Base-by-base conservation (phyloP, 2,888 invertebrate genomes). In the Dendrolimus pini region DNA sequence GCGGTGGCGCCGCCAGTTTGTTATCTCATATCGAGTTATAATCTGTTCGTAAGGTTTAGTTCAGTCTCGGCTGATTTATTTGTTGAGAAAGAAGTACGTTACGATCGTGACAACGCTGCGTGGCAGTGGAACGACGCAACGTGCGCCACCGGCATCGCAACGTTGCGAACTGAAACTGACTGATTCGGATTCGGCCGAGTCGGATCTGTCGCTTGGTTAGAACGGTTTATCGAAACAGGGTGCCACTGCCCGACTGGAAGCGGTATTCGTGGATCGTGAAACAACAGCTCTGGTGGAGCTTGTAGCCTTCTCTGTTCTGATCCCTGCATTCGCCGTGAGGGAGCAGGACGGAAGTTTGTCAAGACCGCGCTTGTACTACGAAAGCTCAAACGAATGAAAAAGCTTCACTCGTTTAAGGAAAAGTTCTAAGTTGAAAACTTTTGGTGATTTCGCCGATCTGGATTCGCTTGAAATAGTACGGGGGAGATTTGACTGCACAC, bases 401-500 rank as follows among this genome's bases (percentile, higher is more conserved):
- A 78, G 72, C 78, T 75, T 72, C 72, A 76, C 76, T 79, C 83
- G 78, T 78, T 83, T 77, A 76, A 77, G 79, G 77, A 83, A 86
- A 89, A 89, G 85, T 89, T 89, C 78, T 80, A 85, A 88, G 83
- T 89, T 88, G 82, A 86, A 88, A 90, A 89, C 78, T 89, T 89
- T 87, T 81, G 82, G 89, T 88, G 85, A 89, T 89, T 88, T 81
- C 69, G 81, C 75, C 82, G 83, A 83, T 79, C 74, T 75, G 72
- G 66, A 77, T 75, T 78, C 76, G 78, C 75, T 82, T 74, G 75
- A 74, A 77, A 76, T 79, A 72, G 76, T 78, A 77, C 75, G 75
- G 82, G 86, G 85, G 84, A 82, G 80, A 80, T 81, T 78, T 77
- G 77, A 77, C 83, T 82, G 72, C 78, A 76, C 78, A 77, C 75